Base-by-base conservation (phyloP, 2,113 vertebrate species). In the Hiodon alosoides region DNA sequence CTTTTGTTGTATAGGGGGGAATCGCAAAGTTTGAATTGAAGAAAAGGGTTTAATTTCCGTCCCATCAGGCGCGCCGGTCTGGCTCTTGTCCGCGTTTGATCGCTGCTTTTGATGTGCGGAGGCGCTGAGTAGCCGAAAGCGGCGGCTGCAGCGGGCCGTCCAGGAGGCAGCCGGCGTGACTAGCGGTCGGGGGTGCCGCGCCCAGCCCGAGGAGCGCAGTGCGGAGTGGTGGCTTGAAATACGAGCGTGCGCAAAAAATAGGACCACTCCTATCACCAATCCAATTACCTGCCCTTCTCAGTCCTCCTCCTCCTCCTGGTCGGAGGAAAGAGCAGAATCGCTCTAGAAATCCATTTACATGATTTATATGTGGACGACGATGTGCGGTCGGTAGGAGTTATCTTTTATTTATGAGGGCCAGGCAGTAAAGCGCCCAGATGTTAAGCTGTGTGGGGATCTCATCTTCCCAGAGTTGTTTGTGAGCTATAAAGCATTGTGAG, bases 321-420 rank as follows among this genome's bases (percentile, higher is more conserved):
- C 31, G 72, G 79, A 76, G 77, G 81, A 78, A 81, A 77, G 82
- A 85, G 86, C 86, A 86, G 89, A 78, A 88, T 89, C 85, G 87
- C 88, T 87, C 87, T 67, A 67, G 83, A 89, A 90, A 90, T 89
- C 90, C 88, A 91, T 92, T 91, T 91, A 85, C 89, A 91, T 94
- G 92, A 94, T 94, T 94, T 93, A 93, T 92, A 89, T 78, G 82
- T 84, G 71, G 77, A 83, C 11, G 73, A 84, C 84, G 90, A 87
- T 81, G 86, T 85, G 81, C 79, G 47, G 86, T 84, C 83, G 74
- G 85, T 87, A 88, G 88, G 85, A 83, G 80, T 89, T 86, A 90
- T 92, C 85, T 90, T 92, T 93, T 88, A 95, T 95, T 94, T 92
- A 94, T 92, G 91, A 94, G 86, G 84, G 85, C 86, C 86, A 75